phyloP scores from a whole-genome alignment of 2,113 vertebrate genomes.

The Anhinga anhinga region DNA sequence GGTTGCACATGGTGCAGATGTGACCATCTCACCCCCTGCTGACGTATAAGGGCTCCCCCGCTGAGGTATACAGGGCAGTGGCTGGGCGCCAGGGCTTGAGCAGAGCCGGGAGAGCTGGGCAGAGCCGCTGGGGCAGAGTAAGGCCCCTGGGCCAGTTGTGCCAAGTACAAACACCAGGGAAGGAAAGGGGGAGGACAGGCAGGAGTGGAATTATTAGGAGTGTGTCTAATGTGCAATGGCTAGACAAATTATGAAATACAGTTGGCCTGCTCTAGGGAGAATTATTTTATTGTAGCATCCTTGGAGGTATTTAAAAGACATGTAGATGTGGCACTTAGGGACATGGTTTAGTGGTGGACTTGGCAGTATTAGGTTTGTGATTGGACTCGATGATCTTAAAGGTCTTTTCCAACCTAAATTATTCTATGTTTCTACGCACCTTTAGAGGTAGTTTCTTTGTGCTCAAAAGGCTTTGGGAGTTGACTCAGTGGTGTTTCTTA shows the following conservation, averaged over 20 bases:
- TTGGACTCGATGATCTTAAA: neutral
- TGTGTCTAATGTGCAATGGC: neutral
- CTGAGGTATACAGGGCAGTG: neutral
- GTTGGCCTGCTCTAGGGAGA: neutral
- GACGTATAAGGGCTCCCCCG: neutral
- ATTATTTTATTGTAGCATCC: neutral
- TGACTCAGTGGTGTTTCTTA: neutral
- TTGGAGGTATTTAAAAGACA: neutral
- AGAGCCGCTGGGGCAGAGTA: fast-evolving
- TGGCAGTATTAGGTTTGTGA: too few species aligned
- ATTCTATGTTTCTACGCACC: neutral
- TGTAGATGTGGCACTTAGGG: neutral
- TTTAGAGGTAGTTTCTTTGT: neutral
- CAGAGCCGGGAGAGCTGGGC: neutral
- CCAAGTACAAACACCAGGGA: neutral
- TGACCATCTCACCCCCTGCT: fast-evolving
- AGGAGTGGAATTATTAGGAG: neutral
- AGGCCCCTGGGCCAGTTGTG: fast-evolving
- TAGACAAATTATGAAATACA: neutral
- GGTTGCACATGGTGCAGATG: fast-evolving
- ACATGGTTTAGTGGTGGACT: neutral
- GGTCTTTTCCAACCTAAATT: neutral
- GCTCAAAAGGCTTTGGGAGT: neutral
- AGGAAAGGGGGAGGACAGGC: neutral
- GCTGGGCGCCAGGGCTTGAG: neutral